Conservation (phyloP, 2,888 invertebrate species). For the Erebia ligea region DNA sequence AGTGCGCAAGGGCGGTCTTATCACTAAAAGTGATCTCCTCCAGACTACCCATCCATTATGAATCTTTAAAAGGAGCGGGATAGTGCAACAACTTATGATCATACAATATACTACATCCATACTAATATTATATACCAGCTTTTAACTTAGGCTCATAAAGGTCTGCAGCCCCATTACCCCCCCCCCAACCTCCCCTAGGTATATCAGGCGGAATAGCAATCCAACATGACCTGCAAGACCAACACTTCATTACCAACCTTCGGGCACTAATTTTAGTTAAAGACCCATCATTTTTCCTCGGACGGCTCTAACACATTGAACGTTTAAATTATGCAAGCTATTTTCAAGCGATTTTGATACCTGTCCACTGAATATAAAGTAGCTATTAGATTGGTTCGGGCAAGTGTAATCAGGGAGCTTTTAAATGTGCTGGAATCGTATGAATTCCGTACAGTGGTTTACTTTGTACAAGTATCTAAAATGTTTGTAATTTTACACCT, state of each 20-base stretch:
- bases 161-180: neutral
- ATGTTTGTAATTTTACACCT: too few relatives aligned
- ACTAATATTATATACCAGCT: too few relatives aligned
- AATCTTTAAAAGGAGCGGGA: too few relatives aligned
- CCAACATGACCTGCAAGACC: slow-evolving; percentile 76
- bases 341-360: slow-evolving; percentile 31
- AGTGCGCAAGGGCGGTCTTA: too few relatives aligned
- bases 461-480: neutral
- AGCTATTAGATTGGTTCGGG: slow-evolving; percentile 3
- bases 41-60: too few relatives aligned
- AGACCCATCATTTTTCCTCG: slow-evolving; percentile 32
- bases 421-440: slow-evolving; percentile 6
- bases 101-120: too few relatives aligned
- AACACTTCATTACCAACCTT: slow-evolving; percentile 71
- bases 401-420: slow-evolving; percentile 11
- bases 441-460: neutral
- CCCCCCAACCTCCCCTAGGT: neutral
- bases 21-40: too few relatives aligned
- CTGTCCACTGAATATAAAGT: slow-evolving; percentile 11
- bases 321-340: slow-evolving; percentile 24
- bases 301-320: slow-evolving; percentile 29
- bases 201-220: slow-evolving; percentile 37
- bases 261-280: slow-evolving; percentile 25
- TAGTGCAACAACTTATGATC: too few relatives aligned
- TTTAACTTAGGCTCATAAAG: too few relatives aligned